Percentiles rank a stretch among this genome's conserved stretches.
phyloP scores from a whole-genome alignment of 2,113 vertebrate genomes.

The Dromiciops gliroides region DNA sequence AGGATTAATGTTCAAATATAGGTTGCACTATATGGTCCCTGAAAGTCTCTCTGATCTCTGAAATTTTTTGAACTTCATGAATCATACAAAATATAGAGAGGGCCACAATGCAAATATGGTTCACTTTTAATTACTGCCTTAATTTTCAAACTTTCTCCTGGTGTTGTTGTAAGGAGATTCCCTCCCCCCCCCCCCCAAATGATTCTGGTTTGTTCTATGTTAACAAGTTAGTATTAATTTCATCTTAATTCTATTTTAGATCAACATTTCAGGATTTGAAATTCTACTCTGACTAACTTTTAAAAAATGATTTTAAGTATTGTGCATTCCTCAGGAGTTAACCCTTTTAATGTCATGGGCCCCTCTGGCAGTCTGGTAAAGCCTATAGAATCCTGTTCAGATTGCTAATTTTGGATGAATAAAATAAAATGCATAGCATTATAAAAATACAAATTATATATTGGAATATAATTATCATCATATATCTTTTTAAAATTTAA shows the following conservation, averaged over 20 bases:
- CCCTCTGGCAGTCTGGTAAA: neutral
- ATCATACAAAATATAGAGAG: neutral
- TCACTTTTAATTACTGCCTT: neutral
- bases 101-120: neutral
- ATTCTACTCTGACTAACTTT: neutral
- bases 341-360: neutral
- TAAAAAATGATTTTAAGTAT: neutral
- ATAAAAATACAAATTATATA: neutral
- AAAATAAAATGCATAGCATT: neutral
- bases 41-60: neutral
- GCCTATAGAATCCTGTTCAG: neutral
- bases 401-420: neutral
- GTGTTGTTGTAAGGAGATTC: neutral
- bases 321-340: neutral
- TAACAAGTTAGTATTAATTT: neutral
- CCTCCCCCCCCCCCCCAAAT: accelerated
- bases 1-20: neutral
- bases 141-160: neutral
- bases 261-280: neutral
- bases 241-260: neutral
- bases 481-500: neutral
- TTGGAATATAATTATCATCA: neutral
- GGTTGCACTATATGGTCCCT: neutral
- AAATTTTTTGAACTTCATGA: neutral
- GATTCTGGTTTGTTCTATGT: neutral